phyloP scores from a whole-genome alignment of 2,113 vertebrate genomes.

The Lepus americanus region DNA sequence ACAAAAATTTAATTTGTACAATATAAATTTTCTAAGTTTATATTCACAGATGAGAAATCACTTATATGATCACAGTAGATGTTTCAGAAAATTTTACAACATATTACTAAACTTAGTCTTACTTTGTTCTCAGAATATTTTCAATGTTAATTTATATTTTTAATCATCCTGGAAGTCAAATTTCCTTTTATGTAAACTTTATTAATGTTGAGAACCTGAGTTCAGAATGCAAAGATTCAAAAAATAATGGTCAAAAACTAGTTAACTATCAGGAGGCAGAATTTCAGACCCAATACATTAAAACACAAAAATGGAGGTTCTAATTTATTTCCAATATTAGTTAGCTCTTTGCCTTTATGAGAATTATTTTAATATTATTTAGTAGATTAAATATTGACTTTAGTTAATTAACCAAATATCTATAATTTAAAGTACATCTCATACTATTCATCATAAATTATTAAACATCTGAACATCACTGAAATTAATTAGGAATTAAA shows the following conservation, averaged over 20 bases:
- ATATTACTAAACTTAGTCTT: background rate
- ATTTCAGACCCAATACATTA: constrained; percentile 52
- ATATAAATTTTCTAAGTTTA: background rate
- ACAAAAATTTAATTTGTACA: background rate
- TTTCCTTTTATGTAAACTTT: constrained; percentile 64
- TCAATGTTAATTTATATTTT: constrained; percentile 17
- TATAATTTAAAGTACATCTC: background rate
- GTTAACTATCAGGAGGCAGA: constrained; percentile 67
- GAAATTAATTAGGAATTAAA: constrained; percentile 31
- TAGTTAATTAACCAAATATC: background rate
- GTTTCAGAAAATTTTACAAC: constrained; percentile 43
- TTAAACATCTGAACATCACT: background rate
- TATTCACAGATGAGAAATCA: background rate
- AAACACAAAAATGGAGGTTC: constrained; percentile 16
- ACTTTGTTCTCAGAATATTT: constrained; percentile 30
- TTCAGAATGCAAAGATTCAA: constrained; percentile 42
- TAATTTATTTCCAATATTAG: constrained; percentile 22
- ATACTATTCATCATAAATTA: constrained; percentile 3
- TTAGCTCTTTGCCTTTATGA: constrained; percentile 51
- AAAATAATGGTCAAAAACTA: constrained; percentile 19
- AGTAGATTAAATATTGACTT: background rate
- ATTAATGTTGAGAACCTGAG: constrained; percentile 11
- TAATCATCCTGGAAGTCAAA: constrained; percentile 66
- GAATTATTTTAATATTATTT: constrained; percentile 34
- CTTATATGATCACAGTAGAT: background rate